phyloP scores from a whole-genome alignment of 1,140 invertebrate species.

The Drosophila prosaltans region DNA sequence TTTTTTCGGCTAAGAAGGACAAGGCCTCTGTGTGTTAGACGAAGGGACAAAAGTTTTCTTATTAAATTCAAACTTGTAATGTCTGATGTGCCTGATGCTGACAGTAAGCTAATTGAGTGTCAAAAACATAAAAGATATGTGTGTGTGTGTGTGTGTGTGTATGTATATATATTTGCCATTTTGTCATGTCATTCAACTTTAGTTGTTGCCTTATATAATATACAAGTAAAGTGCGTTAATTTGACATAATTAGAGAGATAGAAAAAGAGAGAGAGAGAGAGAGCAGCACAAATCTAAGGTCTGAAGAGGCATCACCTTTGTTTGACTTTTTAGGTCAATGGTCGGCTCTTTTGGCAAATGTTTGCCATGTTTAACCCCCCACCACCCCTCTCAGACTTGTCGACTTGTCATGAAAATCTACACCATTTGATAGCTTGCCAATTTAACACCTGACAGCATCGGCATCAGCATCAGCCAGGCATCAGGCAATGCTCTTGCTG shows the following conservation, averaged over 20 bases:
- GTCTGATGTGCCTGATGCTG: background rate
- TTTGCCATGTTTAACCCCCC: constrained; percentile 46
- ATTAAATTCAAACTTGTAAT: constrained; percentile 43
- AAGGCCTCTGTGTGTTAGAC: background rate
- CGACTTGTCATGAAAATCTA: constrained; percentile 42
- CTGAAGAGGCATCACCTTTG: constrained; percentile 50
- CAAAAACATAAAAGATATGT: constrained; percentile 14
- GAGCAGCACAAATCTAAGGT: no score
- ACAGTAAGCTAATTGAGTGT: constrained; percentile 43
- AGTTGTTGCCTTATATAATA: constrained; percentile 60
- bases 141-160: no score
- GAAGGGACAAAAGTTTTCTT: constrained; percentile 35
- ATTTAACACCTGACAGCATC: constrained; percentile 72
- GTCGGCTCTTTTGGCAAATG: constrained; percentile 52
- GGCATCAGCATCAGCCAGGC: constrained; percentile 32
- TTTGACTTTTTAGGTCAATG: constrained; percentile 71
- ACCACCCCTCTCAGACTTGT: constrained; percentile 19
- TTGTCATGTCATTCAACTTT: constrained; percentile 66
- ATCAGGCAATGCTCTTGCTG: constrained; percentile 34
- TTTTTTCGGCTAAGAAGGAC: background rate
- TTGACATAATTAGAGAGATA: constrained; percentile 72
- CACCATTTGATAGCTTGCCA: constrained; percentile 66
- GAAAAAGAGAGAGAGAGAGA: constrained; percentile 45
- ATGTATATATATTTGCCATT: constrained; percentile 14
- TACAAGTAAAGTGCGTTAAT: constrained; percentile 66